A percentile compares a stretch with the other conserved stretches of the same genome.
Conservation (phyloP, 1,140 invertebrate species). For the Papilio xuthus region DNA sequence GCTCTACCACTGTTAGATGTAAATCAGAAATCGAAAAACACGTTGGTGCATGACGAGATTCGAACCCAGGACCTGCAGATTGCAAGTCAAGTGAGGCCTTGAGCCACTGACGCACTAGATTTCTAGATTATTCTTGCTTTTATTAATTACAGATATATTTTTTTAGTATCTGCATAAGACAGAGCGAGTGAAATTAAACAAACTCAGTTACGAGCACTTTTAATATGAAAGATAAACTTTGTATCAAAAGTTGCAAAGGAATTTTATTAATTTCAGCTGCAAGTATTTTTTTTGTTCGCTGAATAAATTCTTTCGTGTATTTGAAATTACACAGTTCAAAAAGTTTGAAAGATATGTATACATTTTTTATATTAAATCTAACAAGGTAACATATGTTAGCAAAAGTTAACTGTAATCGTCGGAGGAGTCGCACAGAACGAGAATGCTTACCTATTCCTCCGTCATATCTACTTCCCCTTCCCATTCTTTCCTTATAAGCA, state of each 20-base stretch:
- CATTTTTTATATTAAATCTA: neutral
- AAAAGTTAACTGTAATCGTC: neutral
- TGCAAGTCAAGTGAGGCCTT: too few relatives aligned
- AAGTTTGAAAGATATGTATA: neutral
- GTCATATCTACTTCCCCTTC: too few relatives aligned
- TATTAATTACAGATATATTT: neutral
- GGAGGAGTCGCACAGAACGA: too few relatives aligned
- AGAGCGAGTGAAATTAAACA: neutral
- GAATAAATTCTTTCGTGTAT: neutral
- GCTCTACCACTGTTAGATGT: too few relatives aligned
- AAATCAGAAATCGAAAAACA: too few relatives aligned
- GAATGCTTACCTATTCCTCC: too few relatives aligned
- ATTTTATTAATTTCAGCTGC: constrained; percentile 5
- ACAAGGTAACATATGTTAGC: neutral
- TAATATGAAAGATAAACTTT: constrained; percentile 15
- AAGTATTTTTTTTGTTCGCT: constrained; percentile 20
- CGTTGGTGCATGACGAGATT: too few relatives aligned
- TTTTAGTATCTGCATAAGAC: neutral
- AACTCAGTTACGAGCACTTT: neutral
- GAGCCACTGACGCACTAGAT: too few relatives aligned
- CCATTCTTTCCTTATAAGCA: too few relatives aligned
- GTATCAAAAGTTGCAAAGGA: neutral
- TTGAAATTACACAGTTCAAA: neutral
- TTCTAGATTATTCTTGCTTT: neutral
- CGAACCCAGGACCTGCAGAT: too few relatives aligned